Conservation (phyloP, 2,888 invertebrate species). For the Sarcophaga carnaria region DNA sequence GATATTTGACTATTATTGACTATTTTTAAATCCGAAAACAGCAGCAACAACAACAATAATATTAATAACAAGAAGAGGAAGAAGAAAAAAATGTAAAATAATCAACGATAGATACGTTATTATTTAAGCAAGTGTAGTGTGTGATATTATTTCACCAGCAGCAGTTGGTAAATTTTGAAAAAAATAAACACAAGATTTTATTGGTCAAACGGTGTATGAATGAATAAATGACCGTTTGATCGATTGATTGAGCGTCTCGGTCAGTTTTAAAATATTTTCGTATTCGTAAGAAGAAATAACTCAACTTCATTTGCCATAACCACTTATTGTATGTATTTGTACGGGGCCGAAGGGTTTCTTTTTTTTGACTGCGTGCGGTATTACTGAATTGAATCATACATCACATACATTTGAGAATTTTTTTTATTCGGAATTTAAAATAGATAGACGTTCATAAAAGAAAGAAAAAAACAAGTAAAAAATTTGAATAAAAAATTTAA, state of each 20-base stretch:
- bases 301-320: constrained; percentile 47
- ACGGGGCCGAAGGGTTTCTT: not conserved
- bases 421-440: not conserved
- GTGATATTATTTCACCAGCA: constrained; percentile 36
- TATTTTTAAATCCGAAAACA: not conserved
- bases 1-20: no score
- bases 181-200: constrained; percentile 44
- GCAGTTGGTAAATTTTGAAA: constrained; percentile 31
- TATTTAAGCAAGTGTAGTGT: constrained; percentile 21
- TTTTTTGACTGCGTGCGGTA: not conserved
- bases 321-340: not conserved
- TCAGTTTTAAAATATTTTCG: constrained; percentile 2
- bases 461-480: not conserved
- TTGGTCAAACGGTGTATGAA: not conserved
- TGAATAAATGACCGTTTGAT: constrained; percentile 13
- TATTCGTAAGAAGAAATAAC: constrained; percentile 43
- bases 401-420: not conserved
- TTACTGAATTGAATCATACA: constrained; percentile 24
- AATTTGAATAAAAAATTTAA: not conserved
- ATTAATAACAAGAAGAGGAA: not conserved
- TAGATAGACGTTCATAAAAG: not conserved
- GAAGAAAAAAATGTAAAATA: not conserved
- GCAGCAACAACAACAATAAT: not conserved
- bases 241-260: not conserved
- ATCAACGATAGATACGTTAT: not conserved